These are phyloP conservation scores for Orthosia gothica DNA, from an alignment of 2,888 invertebrate species.

Conservation along the genomic window DNA sequence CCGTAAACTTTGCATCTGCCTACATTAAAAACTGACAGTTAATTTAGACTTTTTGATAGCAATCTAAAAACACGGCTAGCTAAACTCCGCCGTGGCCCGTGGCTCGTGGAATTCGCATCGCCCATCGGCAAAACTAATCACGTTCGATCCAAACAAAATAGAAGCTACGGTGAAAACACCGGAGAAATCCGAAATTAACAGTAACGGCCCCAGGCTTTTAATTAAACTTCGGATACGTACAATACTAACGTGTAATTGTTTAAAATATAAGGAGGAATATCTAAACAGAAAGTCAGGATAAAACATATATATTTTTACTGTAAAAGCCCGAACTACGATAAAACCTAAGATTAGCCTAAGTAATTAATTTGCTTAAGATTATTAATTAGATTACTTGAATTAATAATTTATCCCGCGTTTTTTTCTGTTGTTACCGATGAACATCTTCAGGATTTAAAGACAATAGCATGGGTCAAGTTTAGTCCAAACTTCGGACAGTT, in stretches of 20 bases:
- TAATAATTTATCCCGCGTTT: too few relatives aligned
- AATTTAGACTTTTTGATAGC: conserved; percentile 18
- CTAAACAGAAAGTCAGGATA: too few relatives aligned
- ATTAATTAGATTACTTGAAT: too few relatives aligned
- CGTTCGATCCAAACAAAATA: conserved; percentile 50
- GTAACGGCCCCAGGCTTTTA: conserved; percentile 39
- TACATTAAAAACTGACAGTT: conserved; percentile 26
- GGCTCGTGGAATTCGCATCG: conserved; percentile 11
- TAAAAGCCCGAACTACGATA: too few relatives aligned
- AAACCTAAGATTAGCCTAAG: too few relatives aligned
- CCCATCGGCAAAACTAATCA: conserved; percentile 47
- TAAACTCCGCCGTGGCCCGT: background rate
- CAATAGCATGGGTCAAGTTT: too few relatives aligned
- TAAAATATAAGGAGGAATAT: conserved; percentile 13
- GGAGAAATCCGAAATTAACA: conserved; percentile 49
- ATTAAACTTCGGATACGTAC: conserved; percentile 40
- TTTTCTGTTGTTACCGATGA: too few relatives aligned
- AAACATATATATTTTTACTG: too few relatives aligned
- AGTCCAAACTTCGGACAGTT: too few relatives aligned
- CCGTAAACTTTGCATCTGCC: background rate
- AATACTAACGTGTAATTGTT: conserved; percentile 32
- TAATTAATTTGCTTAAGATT: too few relatives aligned
- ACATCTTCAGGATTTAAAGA: too few relatives aligned
- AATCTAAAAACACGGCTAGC: conserved; percentile 9
- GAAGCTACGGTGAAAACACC: conserved; percentile 35